Percentiles rank a stretch among this genome's conserved stretches.
Evolutionary conservation across 1,140 invertebrate genomes (phyloP).

Genomic region (Temnothorax curvispinosus): DNA sequence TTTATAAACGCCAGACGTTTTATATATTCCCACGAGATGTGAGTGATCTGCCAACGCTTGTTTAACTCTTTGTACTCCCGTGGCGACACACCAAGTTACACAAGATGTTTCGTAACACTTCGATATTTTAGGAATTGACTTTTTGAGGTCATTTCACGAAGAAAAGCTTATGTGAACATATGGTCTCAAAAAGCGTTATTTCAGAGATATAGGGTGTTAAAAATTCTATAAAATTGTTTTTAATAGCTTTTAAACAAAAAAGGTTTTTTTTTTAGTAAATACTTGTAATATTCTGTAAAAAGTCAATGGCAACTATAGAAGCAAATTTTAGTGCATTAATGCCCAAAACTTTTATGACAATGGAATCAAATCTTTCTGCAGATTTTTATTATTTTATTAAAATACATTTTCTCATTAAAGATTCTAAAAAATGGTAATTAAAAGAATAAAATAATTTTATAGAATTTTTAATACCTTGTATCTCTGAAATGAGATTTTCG

Average conservation of each 20-base stretch:
- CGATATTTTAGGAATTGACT: background rate
- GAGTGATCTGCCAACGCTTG: background rate
- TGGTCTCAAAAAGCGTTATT: background rate
- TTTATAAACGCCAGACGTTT: conserved; percentile 40
- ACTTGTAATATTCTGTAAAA: background rate
- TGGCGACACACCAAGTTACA: background rate
- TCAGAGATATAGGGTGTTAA: background rate
- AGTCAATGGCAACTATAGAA: background rate
- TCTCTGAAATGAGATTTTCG: background rate
- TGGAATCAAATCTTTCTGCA: background rate
- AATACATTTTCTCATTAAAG: background rate
- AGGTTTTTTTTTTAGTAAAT: background rate
- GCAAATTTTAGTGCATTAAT: background rate
- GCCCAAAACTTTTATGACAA: background rate
- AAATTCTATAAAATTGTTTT: background rate
- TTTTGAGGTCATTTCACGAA: background rate
- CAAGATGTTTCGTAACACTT: background rate
- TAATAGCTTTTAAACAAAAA: background rate
- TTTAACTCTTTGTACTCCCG: conserved; percentile 21
- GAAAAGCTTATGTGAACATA: background rate
- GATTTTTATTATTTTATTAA: background rate
- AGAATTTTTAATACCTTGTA: background rate
- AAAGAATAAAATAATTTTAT: background rate
- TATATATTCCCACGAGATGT: conserved; percentile 36
- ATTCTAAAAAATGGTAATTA: background rate